Base-by-base conservation (phyloP, 2,797 vertebrate genomes). In the Varecia variegata region DNA sequence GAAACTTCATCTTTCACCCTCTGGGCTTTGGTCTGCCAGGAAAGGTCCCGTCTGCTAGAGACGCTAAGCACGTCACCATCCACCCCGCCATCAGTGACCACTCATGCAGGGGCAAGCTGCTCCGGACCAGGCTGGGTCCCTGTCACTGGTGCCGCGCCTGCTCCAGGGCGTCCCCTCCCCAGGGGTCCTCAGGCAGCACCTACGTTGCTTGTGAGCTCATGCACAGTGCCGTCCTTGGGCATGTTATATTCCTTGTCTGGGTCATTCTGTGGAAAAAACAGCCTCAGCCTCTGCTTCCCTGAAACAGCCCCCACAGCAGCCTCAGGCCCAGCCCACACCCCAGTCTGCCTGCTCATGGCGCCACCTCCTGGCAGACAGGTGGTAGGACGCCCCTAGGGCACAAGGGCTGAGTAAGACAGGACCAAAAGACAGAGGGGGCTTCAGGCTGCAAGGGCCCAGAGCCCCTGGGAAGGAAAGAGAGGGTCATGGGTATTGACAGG, bases 181-280 rank as follows among this genome's bases (percentile, higher is more conserved):
- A 32, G 27, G 43, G 1, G 20, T 14, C 54, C 70, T 18, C 1
- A 2, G 25, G 56, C 13, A 40, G 45, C 93, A 98, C 99, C 11
- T 98, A 99, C 99, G 0, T 99, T 99, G 98, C 99, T 99, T 93
- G 99, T 99, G 97, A 99, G 99, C 62, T 99, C 99, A 0, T 99
- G 99, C 40, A 99, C 99, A 0, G 99, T 99, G 47, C 99, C 99
- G 1, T 99, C 99, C 97, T 99, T 99, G 47, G 99, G 99, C 99
- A 99, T 99, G 98, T 99, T 99, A 98, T 99, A 99, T 76, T 99
- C 99, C 94, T 99, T 99, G 97, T 99, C 99, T 0, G 99, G 99
- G 93, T 99, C 99, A 2, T 99, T 99, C 99, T 99, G 98, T 20
- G 85, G 90, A 88, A 50, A 23, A 68, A 90, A 68, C 62, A 67